These are phyloP conservation scores for Morinoia aosen DNA, from an alignment of 2,888 invertebrate genomes.

Conservation along the genomic window DNA sequence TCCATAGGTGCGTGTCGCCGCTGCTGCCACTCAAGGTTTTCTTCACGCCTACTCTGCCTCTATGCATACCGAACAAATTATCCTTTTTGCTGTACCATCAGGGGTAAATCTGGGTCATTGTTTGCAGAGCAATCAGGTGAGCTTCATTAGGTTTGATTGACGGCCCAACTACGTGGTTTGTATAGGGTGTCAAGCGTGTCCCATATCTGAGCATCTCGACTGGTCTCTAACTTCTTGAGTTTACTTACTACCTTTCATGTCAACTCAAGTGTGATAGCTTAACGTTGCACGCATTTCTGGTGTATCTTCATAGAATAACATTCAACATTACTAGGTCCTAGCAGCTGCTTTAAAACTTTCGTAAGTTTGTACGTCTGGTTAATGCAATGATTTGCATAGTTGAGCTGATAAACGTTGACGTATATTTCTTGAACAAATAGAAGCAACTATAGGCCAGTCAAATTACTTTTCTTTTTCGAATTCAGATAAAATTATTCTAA, in stretches of 20 bases:
- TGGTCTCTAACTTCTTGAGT: neutral
- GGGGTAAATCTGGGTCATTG: neutral
- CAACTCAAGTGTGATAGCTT: too few relatives aligned
- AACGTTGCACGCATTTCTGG: too few relatives aligned
- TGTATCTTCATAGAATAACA: too few relatives aligned
- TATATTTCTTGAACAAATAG: neutral
- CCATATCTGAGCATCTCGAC: neutral
- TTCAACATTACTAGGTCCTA: too few relatives aligned
- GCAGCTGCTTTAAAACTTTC: neutral
- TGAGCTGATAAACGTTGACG: neutral
- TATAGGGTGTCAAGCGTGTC: neutral
- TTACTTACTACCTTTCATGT: too few relatives aligned
- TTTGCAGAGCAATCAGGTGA: neutral
- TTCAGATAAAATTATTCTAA: neutral
- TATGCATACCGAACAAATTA: neutral
- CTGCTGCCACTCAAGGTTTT: neutral
- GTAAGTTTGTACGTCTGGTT: neutral
- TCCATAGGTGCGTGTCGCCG: conserved; percentile 56
- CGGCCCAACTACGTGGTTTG: neutral
- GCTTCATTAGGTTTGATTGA: neutral
- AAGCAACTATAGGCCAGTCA: neutral
- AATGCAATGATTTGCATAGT: neutral
- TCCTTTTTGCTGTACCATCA: neutral
- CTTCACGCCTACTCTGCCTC: too few relatives aligned
- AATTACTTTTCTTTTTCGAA: neutral